Evolutionary conservation across 2,888 invertebrate species (phyloP), one percentile per base, ranked within the genome.

Genomic region (Diabrotica balteata): DNA sequence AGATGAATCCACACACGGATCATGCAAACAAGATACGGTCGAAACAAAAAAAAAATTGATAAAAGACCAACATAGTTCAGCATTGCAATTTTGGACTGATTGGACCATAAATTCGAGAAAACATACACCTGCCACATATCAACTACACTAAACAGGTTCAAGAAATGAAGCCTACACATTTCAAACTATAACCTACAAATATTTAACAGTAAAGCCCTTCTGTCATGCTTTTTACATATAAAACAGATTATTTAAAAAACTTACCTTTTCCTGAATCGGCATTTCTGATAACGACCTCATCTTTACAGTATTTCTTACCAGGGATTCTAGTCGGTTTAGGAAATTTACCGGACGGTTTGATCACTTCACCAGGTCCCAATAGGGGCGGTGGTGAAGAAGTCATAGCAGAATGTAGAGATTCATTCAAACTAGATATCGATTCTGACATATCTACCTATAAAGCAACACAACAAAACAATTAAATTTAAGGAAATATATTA

Each of bases 241-340:
- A 11, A 11, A 58, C 22, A 10, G 17, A 44, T 59, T 17, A 17
- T 45, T 52, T 22, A 51, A 43, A 47, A 63, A 22, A 17, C 59
- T 72, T 86, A 95, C 96, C 96, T 93, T 97, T 97, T 80, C 97
- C 97, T 61, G 96, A 96, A 85, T 97, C 97, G 71, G 95, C 94
- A 84, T 97, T 97, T 75, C 96, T 89, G 80, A 97, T 97, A 71
- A 96, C 93, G 72, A 80, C 94, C 86, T 97, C 97, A 82, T 97
- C 96, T 84, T 96, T 95, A 80, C 94, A 95, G 85, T 95, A 96
- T 82, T 94, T 95, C 85, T 96, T 96, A 76, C 95, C 95, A 59
- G 95, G 93, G 77, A 96, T 93, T 84, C 94, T 92, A 9, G 95
- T 94, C 51, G 95, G 95, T 83, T 93, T 93, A 61, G 90, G 86